Evolutionary conservation across 2,797 vertebrate genomes (phyloP), one percentile per base, ranked within the genome.

Genomic region (Ceryle rudis): DNA sequence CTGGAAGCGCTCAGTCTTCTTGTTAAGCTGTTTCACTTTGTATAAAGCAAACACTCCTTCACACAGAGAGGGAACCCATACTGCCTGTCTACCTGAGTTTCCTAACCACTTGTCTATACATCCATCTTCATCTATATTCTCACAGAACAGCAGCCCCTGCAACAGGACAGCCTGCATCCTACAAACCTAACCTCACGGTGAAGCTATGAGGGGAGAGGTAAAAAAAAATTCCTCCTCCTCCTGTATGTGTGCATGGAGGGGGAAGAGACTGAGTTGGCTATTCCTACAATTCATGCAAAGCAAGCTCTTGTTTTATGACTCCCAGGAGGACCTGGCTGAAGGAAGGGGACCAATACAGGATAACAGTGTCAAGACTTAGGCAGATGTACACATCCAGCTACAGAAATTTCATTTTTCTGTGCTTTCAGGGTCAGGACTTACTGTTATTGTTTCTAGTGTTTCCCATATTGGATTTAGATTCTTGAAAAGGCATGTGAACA

Each of bases 11-110:
- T 93, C 4, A 1, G 49, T 83, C 87, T 88, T 94, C 81, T 88
- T 52, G 22, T 87, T 91, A 91, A 95, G 69, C 37, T 46, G 14
- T 69, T 96, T 95, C 75, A 42, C 33, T 75, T 72, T 31, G 23
- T 39, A 39, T 86, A 35, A 83, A 88, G 54, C 46, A 90, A 82
- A 22, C 31, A n/a, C 5, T 95, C 22, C 15, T 91, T 93, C 72
- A 42, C 26, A 67, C 3, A 57, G 28, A 57, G 23, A 51, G 11
- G 9, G 15, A 70, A 41, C 6, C 20, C 26, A 6, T 42, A 29
- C 26, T 2, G 6, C 23, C 14, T 87, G 16, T 71, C 33, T 75
- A 33, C 10, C 5, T 1, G 8, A 86, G 25, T 58, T 88, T 91
- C 44, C 26, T 65, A 72, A 33, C 20, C 10, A 26, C 37, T 69